Percentiles rank a stretch among this genome's conserved stretches.
phyloP scores from a whole-genome alignment of 2,113 vertebrate species.

The Parus major region DNA sequence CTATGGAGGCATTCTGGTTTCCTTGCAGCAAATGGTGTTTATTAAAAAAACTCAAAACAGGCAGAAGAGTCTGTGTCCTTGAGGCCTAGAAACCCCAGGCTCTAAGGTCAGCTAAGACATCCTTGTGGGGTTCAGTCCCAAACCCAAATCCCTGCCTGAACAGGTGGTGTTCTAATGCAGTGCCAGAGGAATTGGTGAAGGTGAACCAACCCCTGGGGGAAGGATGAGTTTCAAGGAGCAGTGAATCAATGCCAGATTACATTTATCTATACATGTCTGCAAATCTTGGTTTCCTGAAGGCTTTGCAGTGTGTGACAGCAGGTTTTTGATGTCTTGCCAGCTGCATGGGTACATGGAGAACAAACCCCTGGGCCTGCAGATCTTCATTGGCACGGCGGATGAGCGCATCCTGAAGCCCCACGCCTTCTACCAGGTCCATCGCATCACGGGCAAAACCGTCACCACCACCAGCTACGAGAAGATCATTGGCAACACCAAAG shows the following conservation, averaged over 20 bases:
- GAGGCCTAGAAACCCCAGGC: background rate
- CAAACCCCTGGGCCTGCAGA: conserved; percentile 93
- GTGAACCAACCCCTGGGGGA: background rate
- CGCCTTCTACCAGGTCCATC: conserved; percentile 98
- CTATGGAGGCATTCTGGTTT: background rate
- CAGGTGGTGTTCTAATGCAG: background rate
- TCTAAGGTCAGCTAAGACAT: background rate
- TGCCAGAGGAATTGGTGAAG: background rate
- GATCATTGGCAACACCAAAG: conserved; percentile 91
- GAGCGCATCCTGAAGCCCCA: conserved; percentile 97
- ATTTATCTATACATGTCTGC: accelerated
- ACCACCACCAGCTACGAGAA: conserved; percentile 98
- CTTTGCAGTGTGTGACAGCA: background rate
- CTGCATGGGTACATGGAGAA: conserved; percentile 94
- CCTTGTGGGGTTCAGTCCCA: background rate
- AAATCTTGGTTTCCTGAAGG: background rate
- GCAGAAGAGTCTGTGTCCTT: background rate
- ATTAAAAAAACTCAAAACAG: background rate
- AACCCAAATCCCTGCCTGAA: background rate
- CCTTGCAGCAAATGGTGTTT: conserved; percentile 8
- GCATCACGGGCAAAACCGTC: conserved; percentile 96
- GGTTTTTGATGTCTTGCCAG: conserved; percentile 66
- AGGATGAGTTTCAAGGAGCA: background rate
- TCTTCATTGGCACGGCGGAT: conserved; percentile 97
- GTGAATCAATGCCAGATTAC: accelerated